Evolutionary conservation across 2,888 invertebrate species (phyloP), one percentile per base, ranked within the genome.

Genomic region (Plusia festucae): DNA sequence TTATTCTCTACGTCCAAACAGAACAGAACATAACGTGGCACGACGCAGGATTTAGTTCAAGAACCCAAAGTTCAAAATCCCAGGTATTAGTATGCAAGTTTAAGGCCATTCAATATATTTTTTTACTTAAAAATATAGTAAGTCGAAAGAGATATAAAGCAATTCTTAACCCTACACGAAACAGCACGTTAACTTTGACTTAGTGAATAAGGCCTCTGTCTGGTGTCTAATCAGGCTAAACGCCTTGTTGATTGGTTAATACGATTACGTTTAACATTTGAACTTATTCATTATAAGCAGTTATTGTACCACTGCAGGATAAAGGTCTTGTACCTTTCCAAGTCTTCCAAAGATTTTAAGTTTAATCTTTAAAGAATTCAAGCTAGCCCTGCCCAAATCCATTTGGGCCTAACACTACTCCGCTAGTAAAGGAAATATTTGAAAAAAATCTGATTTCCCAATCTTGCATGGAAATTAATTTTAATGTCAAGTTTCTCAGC

Each of bases 401-500:
- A 15, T 34, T n/a, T n/a, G 7, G n/a, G n/a, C 6, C 40, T 0
- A n/a, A 15, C n/a, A n/a, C n/a, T 4, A n/a, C n/a, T n/a, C 6
- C 4, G 0, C n/a, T n/a, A 40, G n/a, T 5, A 40, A 34, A 15
- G 34, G n/a, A 0, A 6, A 15, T 15, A n/a, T 2, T 24, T 24
- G n/a, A n/a, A 40, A 40, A 40, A 6, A 5, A 6, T 2, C 15
- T n/a, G 40, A 40, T 40, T 34, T n/a, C 5, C 0, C 40, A 40
- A 40, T 40, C 40, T 40, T 0, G n/a, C n/a, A n/a, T 40, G 4
- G 4, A 40, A 40, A 40, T 40, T n/a, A 40, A 40, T 40, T 40
- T n/a, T 6, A 40, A 40, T 40, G 40, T 40, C 40, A 40, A n/a
- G 40, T 40, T 40, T 40, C 40, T n/a, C 40, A 40, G 40, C 40